phyloP scores from a whole-genome alignment of 1,140 invertebrate genomes.

The Heliconius nattereri region DNA sequence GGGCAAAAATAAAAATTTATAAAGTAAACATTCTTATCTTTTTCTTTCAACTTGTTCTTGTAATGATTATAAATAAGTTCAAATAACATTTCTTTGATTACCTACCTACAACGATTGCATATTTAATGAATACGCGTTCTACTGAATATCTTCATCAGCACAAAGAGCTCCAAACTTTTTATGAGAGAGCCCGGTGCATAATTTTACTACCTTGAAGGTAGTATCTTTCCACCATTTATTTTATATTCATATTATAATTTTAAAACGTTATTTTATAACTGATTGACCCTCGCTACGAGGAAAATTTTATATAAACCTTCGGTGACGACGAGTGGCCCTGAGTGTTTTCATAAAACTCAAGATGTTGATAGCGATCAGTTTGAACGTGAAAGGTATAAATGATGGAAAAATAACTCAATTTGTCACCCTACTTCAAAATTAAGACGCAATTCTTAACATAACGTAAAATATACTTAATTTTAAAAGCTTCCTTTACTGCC shows the following conservation, averaged over 20 bases:
- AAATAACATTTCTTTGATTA: neutral
- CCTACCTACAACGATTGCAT: neutral
- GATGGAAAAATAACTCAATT: constrained; percentile 12
- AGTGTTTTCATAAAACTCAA: constrained; percentile 4
- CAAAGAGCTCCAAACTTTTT: neutral
- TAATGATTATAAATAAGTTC: neutral
- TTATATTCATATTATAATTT: neutral
- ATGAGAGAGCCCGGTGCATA: neutral
- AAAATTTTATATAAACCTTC: neutral
- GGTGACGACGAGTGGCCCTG: constrained; percentile 1
- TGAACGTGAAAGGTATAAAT: neutral
- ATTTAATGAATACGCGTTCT: neutral
- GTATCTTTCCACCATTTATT: neutral
- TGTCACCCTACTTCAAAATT: neutral
- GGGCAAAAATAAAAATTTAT: neutral
- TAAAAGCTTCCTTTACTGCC: neutral
- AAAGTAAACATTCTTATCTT: too few species aligned
- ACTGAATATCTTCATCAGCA: constrained; percentile 1
- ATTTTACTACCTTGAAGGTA: neutral
- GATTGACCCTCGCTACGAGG: neutral
- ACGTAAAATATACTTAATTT: neutral
- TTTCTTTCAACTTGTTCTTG: neutral
- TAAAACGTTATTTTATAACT: neutral
- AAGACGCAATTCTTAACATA: neutral
- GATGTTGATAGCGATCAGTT: neutral